phyloP scores from a whole-genome alignment of 2,888 invertebrate species.

The Lasioglossum oenotherae region DNA sequence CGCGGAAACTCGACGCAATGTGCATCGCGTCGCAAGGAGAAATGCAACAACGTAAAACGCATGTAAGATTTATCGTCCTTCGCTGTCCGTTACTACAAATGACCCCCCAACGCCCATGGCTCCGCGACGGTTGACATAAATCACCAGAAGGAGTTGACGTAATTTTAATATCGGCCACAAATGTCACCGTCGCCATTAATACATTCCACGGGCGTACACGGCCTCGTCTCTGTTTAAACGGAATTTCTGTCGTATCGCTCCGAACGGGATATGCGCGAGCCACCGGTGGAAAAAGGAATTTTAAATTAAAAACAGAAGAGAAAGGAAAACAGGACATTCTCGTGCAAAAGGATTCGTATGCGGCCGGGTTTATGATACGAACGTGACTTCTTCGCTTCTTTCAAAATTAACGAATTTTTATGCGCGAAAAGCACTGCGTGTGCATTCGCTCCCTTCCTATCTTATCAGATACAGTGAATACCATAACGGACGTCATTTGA shows the following conservation, averaged over 20 bases:
- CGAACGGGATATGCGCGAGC: not conserved
- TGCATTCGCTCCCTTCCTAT: not conserved
- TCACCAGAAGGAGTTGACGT: slow-evolving; percentile 52
- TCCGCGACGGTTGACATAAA: slow-evolving; percentile 53
- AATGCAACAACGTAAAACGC: slow-evolving; percentile 47
- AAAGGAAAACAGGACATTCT: slow-evolving; percentile 9
- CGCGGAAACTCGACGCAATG: slow-evolving; percentile 39
- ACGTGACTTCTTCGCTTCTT: slow-evolving; percentile 11
- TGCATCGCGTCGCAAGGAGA: slow-evolving; percentile 24
- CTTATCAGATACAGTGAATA: not conserved
- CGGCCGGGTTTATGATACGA: not conserved
- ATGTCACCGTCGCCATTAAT: slow-evolving; percentile 34
- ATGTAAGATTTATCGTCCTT: slow-evolving; percentile 63
- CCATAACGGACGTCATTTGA: not conserved
- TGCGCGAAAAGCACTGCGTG: not conserved
- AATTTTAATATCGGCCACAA: slow-evolving; percentile 60
- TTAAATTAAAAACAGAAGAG: not conserved
- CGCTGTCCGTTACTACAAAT: slow-evolving; percentile 49
- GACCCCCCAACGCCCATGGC: slow-evolving; percentile 27
- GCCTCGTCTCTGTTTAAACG: slow-evolving; percentile 1
- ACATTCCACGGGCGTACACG: slow-evolving; percentile 4
- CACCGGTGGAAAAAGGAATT: not conserved
- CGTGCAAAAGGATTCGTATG: not conserved
- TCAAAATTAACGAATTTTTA: not conserved
- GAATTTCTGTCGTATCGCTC: not conserved